These are phyloP conservation scores for Himalopsyche japonica DNA, from an alignment of 2,888 invertebrate species.

Conservation along the genomic window DNA sequence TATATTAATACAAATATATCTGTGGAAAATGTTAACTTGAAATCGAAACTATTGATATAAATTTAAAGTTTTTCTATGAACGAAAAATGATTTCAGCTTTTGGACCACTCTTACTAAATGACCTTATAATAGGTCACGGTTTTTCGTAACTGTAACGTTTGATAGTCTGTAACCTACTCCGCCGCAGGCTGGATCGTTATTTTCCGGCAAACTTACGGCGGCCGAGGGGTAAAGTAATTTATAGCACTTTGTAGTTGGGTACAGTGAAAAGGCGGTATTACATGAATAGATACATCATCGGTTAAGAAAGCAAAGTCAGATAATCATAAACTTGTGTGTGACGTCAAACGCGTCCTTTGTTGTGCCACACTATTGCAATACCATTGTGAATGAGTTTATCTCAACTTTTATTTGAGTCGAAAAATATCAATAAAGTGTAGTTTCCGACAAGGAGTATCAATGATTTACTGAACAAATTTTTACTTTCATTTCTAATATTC, in stretches of 20 bases:
- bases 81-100: not conserved
- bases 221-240: conserved; percentile 21
- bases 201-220: conserved; percentile 12
- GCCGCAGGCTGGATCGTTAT: conserved; percentile 16
- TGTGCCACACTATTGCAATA: not conserved
- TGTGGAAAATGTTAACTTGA: too few relatives aligned
- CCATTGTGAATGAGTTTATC: too few relatives aligned
- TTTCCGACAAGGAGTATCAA: too few relatives aligned
- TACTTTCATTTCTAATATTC: too few relatives aligned
- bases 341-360: not conserved
- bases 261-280: not conserved
- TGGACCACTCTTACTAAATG: not conserved
- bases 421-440: too few relatives aligned
- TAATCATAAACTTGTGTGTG: not conserved
- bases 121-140: not conserved
- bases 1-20: too few relatives aligned
- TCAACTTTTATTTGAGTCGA: too few relatives aligned
- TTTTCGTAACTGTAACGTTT: not conserved
- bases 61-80: not conserved
- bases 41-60: not conserved
- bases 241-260: conserved; percentile 28
- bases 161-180: conserved; percentile 13
- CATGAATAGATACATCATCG: not conserved
- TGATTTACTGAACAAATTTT: too few relatives aligned
- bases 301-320: not conserved